Evolutionary conservation across 1,140 invertebrate genomes (phyloP).

Genomic region (Drosophila ficusphila): DNA sequence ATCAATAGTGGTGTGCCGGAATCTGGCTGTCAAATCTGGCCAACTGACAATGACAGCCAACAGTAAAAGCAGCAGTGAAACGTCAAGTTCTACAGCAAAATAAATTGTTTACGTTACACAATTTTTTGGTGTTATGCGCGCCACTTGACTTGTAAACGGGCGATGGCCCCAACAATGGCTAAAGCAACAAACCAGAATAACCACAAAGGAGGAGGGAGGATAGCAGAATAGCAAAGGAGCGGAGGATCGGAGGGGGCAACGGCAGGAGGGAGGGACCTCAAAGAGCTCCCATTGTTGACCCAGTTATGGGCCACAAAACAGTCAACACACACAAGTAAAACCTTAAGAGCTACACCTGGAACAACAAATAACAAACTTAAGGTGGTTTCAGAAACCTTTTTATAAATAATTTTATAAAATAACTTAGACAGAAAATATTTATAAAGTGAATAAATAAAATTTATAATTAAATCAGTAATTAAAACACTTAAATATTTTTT

Average conservation of each 20-base stretch:
- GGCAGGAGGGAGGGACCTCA: constrained; percentile 7
- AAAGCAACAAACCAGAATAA: constrained; percentile 30
- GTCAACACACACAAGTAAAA: constrained; percentile 67
- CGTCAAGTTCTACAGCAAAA: constrained; percentile 63
- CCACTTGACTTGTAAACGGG: constrained; percentile 80
- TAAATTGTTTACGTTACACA: constrained; percentile 78
- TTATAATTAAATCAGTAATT: too few species aligned
- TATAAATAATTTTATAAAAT: too few species aligned
- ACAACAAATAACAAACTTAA: too few species aligned
- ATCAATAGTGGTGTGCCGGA: constrained; percentile 30
- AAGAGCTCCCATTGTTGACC: constrained; percentile 68
- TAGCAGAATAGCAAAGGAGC: not conserved
- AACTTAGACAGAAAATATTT: too few species aligned
- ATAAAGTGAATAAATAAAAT: too few species aligned
- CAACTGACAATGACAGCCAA: constrained; percentile 50
- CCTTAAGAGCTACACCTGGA: constrained; percentile 14
- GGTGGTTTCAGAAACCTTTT: too few species aligned
- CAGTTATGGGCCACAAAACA: constrained; percentile 74
- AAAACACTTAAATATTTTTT: too few species aligned
- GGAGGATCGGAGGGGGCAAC: not conserved
- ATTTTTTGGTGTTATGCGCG: constrained; percentile 73
- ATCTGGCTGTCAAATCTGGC: constrained; percentile 68
- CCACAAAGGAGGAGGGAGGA: constrained; percentile 17
- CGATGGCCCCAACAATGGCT: constrained; percentile 39
- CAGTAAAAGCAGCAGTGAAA: constrained; percentile 5